Evolutionary conservation across 1,140 invertebrate genomes (phyloP), one percentile per base, ranked within the genome.

Genomic region (Drosophila teissieri): DNA sequence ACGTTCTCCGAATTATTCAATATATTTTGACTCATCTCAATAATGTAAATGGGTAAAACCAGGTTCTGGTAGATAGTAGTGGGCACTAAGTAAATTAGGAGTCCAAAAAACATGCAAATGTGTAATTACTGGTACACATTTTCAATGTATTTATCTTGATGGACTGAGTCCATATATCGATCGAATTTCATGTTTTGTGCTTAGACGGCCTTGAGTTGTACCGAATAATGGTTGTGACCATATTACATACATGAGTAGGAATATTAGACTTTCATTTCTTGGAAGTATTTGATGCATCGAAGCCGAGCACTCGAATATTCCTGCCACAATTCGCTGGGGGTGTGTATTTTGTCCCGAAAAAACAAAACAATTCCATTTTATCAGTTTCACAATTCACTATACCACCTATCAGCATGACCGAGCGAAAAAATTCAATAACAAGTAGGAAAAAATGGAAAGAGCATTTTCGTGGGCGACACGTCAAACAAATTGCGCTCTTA

Each of bases 361-460:
- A 51, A 48, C 7, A 5, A 27, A 24, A 4, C 24, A 24, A 24
- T 48, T 36, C 40, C 0, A 8, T 51, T 54, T 67, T 75, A 75
- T 75, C 73, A 74, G 45, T 74, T 75, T 73, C 51, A 52, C 52
- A 65, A 74, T 46, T 39, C n/a, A 31, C 8, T 55, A 75, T 65
- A 64, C 4, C 40, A 75, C 57, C 72, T 65, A 75, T 75, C 72
- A 75, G 46, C 73, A 75, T 75, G 73, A 75, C 42, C 17, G 1
- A 2, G 60, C 53, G 24, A 37, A 51, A 75, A 67, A 14, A 27
- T 46, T n/a, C 61, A 57, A 57, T 57, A 75, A 42, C 61, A 75
- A 57, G 37, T 36, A 10, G 46, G 11, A 52, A 58, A 19, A 17
- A 39, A 39, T 40, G 22, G 12, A 7, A 57, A 57, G 45, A 57